Evolutionary conservation across 2,113 vertebrate genomes (phyloP).

Genomic region (Numenius arquata): DNA sequence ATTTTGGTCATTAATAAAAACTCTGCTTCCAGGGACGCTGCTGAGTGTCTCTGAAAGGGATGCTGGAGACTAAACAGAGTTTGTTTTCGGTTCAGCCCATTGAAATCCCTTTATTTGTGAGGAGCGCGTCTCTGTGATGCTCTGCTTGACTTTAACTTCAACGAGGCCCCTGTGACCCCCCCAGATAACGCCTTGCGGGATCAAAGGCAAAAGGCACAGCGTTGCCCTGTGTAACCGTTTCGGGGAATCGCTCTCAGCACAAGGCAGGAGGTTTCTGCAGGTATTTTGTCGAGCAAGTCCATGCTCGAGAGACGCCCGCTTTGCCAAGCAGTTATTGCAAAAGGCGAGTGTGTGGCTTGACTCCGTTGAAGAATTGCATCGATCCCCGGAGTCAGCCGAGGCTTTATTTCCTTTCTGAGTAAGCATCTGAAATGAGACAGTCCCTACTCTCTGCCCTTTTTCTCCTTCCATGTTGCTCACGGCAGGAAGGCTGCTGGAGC

Average conservation of each 20-base stretch:
- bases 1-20: background rate
- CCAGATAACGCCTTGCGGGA: background rate
- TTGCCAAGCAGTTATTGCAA: background rate
- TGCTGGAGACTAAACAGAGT: background rate
- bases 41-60: background rate
- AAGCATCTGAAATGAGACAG: background rate
- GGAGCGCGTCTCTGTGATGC: fast-evolving
- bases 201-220: background rate
- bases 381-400: background rate
- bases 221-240: background rate
- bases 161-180: background rate
- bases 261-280: background rate
- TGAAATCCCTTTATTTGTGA: background rate
- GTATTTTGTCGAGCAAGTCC: background rate
- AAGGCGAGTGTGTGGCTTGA: background rate
- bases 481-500: background rate
- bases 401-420: background rate
- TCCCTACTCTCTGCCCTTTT: background rate
- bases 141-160: background rate
- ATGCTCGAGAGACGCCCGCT: fast-evolving
- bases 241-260: background rate
- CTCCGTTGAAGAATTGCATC: background rate
- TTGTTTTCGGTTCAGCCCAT: background rate
- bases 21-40: background rate
- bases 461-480: background rate